phyloP scores from a whole-genome alignment of 2,797 vertebrate genomes.

The Sparidentex hasta region DNA sequence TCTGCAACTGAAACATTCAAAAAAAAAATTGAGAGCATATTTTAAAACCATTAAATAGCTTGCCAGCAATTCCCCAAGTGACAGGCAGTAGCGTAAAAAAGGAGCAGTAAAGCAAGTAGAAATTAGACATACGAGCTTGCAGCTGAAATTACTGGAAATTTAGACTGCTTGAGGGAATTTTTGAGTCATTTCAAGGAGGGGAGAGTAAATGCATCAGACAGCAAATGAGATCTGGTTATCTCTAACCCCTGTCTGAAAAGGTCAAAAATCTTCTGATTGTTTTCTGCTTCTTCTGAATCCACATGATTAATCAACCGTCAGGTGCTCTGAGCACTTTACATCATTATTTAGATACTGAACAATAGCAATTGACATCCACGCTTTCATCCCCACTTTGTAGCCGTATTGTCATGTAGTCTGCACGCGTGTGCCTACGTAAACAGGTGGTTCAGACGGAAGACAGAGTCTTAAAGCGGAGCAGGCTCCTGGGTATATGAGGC shows the following conservation, averaged over 20 bases:
- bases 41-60: conserved; percentile 50
- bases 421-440: conserved; percentile 1
- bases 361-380: not conserved
- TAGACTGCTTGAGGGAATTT: conserved; percentile 34
- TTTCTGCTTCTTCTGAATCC: conserved; percentile 5
- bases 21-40: conserved; percentile 34
- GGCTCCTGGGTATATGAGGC: conserved; percentile 32
- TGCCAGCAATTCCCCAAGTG: conserved; percentile 28
- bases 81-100: conserved; percentile 36
- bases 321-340: not conserved
- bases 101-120: conserved; percentile 36
- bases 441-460: conserved; percentile 21
- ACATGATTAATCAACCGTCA: not conserved
- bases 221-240: conserved; percentile 43
- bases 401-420: not conserved
- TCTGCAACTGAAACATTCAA: conserved; percentile 13
- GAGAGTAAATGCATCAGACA: conserved; percentile 9
- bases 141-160: conserved; percentile 38
- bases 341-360: conserved; percentile 6
- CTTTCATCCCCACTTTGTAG: conserved; percentile 8
- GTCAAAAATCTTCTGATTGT: conserved; percentile 14
- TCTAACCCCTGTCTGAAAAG: conserved; percentile 24
- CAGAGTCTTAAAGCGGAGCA: conserved; percentile 39
- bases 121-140: conserved; percentile 42
- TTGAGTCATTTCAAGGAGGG: conserved; percentile 18